Conservation (phyloP, 1,140 invertebrate genomes). For the Leguminivora glycinivorella region DNA sequence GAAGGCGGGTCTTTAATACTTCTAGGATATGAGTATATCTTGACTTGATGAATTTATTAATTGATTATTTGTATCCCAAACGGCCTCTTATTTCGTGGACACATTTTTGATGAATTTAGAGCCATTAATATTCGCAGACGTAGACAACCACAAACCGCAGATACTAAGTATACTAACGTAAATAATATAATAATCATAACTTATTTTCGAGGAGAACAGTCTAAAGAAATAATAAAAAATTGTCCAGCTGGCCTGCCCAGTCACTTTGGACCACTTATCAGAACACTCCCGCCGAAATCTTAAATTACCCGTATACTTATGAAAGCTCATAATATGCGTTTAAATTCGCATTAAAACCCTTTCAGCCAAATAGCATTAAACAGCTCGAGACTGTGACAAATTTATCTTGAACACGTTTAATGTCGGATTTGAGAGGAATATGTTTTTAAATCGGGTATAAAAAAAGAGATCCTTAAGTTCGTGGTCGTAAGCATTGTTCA, state of each 20-base stretch:
- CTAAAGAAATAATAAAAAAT: neutral
- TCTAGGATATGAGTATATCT: no score
- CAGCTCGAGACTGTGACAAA: conserved; percentile 22
- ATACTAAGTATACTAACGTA: no score
- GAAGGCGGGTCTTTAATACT: no score
- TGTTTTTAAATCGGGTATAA: neutral
- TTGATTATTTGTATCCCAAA: no score
- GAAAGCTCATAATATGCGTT: conserved; percentile 24
- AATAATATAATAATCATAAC: no score
- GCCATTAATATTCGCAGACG: no score
- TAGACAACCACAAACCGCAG: no score
- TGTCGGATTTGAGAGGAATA: conserved; percentile 4
- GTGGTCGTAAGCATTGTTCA: no score
- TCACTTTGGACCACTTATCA: neutral
- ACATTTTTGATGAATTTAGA: no score
- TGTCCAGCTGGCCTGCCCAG: neutral
- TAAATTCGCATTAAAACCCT: conserved; percentile 9
- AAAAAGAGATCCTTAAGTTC: neutral
- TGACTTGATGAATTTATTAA: no score
- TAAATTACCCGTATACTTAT: conserved; percentile 13
- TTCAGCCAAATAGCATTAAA: conserved; percentile 28
- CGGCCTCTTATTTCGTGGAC: no score
- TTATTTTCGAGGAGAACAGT: neutral
- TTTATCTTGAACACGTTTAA: conserved; percentile 15
- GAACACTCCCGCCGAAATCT: neutral